Evolutionary conservation across 2,113 vertebrate species (phyloP), one percentile per base, ranked within the genome.

Genomic region (Uria aalge): DNA sequence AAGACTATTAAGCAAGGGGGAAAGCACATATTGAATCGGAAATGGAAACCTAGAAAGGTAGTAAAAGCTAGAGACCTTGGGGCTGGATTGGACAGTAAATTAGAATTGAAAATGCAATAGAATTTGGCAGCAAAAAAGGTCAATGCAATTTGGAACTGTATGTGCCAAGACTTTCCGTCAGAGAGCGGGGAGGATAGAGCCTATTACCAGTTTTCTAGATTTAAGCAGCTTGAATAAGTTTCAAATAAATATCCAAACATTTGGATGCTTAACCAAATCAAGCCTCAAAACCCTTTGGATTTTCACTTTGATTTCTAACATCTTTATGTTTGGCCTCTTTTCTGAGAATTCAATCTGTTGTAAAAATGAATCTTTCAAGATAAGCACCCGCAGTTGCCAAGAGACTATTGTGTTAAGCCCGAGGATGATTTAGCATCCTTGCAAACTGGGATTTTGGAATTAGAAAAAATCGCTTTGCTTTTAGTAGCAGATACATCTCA

Each of bases 61-160:
- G 88, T 36, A 69, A 79, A 90, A 82, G 87, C 94, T 83, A 20
- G 43, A 90, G 90, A 92, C 52, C 94, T 90, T 72, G 92, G 73
- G 92, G 91, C 96, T 95, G 94, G 64, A n/a, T 62, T 78, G 95
- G 92, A 76, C 87, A 92, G 92, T 91, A 93, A 96, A 97, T 96
- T 93, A 97, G 96, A 96, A 88, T 96, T n/a, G 60, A 92, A 97
- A 97, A 97, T 73, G 95, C 87, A 90, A 97, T 95, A 57, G 85
- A 93, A 92, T 97, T 97, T 96, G 96, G 97, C 97, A 97, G 94
- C 41, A 55, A 91, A 93, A 97, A 96, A 97, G 96, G 96, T 97
- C 96, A 97, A 78, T 89, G 92, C 77, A 81, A 94, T 98, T 94
- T 95, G 96, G 93, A 85, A 75, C 82, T 52, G 56, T 10, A 6